phyloP scores from a whole-genome alignment of 2,113 vertebrate species.

The Leiothrix lutea region DNA sequence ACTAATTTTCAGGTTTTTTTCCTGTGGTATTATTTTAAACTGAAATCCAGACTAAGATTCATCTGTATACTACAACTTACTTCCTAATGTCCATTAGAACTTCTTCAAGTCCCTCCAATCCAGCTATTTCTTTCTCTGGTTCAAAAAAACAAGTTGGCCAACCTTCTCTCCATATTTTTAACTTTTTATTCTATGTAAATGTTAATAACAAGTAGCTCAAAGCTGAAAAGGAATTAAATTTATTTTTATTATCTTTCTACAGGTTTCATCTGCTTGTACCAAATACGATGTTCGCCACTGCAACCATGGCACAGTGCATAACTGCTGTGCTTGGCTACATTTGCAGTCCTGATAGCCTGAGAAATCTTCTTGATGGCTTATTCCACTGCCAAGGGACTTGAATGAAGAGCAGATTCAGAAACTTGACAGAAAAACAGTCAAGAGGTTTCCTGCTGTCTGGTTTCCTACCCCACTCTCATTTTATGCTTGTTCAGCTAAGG shows the following conservation, averaged over 20 bases:
- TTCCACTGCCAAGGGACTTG: rapidly evolving
- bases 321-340: not conserved
- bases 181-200: not conserved
- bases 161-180: not conserved
- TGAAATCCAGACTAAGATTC: not conserved
- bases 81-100: not conserved
- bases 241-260: not conserved
- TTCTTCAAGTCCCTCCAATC: not conserved
- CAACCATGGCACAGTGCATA: not conserved
- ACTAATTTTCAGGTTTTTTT: not conserved
- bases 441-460: not conserved
- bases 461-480: not conserved
- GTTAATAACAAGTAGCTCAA: not conserved
- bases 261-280: not conserved
- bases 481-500: not conserved
- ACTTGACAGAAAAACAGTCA: not conserved
- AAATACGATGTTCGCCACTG: not conserved
- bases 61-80: not conserved
- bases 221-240: not conserved
- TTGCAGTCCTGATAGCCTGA: not conserved
- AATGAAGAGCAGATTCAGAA: not conserved
- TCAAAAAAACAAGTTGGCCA: not conserved
- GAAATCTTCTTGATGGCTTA: not conserved
- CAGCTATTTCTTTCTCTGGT: not conserved
- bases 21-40: not conserved